Base-by-base conservation (phyloP, 2,797 vertebrate genomes). In the Columba guinea region DNA sequence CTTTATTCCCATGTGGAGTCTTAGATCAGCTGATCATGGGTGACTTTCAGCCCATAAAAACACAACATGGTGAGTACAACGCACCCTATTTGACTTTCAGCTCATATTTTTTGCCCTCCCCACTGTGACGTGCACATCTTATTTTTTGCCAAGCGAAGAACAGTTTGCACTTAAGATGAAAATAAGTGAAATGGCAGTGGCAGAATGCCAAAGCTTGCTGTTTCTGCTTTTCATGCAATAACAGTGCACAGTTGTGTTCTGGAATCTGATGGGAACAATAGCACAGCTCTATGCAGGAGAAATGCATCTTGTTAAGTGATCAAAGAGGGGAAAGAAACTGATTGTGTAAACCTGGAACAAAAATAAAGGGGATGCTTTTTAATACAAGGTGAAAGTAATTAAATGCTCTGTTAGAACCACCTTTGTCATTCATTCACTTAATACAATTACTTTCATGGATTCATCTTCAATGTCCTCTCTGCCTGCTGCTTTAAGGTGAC, bases 111-210 rank as follows among this genome's bases (percentile, higher is more conserved):
- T 94, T 80, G 75, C 80, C 52, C 73, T 94, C 37, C 90, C 85
- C 65, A 41, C 84, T 96, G 92, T 89, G 94, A 95, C 69, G 91
- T 22, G 52, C 48, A 16, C 82, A 75, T 87, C 79, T 93, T 71
- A n/a, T 69, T 94, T 83, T 94, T 86, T 96, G 88, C 92, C 73
- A 89, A 67, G 80, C 44, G 85, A 91, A 93, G 69, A 83, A 77
- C 49, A 62, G 59, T 95, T 94, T 94, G 87, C 95, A 84, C 83
- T 95, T 87, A 59, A 90, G 86, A 94, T 69, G 92, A 94, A 96
- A 97, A 95, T 83, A 87, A 96, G 75, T 89, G 89, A 92, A 94
- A 96, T 91, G 65, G 76, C 44, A 83, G 30, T 73, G 94, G 95
- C 91, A 81, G 74, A 63, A 71, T 79, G 91, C 93, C 95, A 70